phyloP scores from a whole-genome alignment of 30 jellyfish, hydroid and myxozoan genomes.

The Phacellophora camtschatica region DNA sequence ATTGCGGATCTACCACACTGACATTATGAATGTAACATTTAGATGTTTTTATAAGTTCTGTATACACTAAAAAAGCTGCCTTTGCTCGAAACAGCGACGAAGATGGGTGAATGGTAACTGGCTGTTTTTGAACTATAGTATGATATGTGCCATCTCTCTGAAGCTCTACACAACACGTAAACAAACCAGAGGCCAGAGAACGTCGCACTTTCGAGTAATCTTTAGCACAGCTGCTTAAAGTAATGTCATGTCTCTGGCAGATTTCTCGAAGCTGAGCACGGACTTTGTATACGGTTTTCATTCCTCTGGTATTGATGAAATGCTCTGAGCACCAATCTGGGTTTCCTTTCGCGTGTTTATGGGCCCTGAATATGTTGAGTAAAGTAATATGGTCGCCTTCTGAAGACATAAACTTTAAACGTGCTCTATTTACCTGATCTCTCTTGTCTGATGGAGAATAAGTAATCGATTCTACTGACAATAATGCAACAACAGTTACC shows the following conservation, averaged over 20 bases:
- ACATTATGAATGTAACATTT: slow-evolving; percentile 83
- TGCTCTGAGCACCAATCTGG: slow-evolving; percentile 88
- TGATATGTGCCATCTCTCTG: slow-evolving; percentile 87
- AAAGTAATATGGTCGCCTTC: slow-evolving; percentile 91
- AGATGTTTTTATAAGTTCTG: slow-evolving; percentile 87
- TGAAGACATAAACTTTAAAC: slow-evolving; percentile 73
- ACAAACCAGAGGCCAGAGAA: slow-evolving; percentile 79
- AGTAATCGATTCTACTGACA: slow-evolving; percentile 86
- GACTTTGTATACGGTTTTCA: slow-evolving; percentile 73
- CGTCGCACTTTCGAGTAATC: slow-evolving; percentile 64
- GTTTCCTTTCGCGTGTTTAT: slow-evolving; percentile 77
- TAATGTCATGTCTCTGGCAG: slow-evolving; percentile 46
- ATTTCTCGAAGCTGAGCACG: slow-evolving; percentile 87
- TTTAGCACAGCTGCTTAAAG: slow-evolving; percentile 71
- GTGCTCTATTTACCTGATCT: slow-evolving; percentile 62
- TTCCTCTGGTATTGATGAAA: slow-evolving; percentile 78
- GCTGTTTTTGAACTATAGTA: slow-evolving; percentile 76
- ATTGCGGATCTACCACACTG: slow-evolving; percentile 86
- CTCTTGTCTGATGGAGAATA: slow-evolving; percentile 79
- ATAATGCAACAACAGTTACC: slow-evolving; percentile 76
- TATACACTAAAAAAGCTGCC: slow-evolving; percentile 75
- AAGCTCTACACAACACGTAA: slow-evolving; percentile 86
- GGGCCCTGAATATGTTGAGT: slow-evolving; percentile 78
- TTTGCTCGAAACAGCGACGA: slow-evolving; percentile 78
- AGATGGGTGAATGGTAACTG: slow-evolving; percentile 91